Evolutionary conservation across 2,888 invertebrate species (phyloP).

Genomic region (Eilema depressum): DNA sequence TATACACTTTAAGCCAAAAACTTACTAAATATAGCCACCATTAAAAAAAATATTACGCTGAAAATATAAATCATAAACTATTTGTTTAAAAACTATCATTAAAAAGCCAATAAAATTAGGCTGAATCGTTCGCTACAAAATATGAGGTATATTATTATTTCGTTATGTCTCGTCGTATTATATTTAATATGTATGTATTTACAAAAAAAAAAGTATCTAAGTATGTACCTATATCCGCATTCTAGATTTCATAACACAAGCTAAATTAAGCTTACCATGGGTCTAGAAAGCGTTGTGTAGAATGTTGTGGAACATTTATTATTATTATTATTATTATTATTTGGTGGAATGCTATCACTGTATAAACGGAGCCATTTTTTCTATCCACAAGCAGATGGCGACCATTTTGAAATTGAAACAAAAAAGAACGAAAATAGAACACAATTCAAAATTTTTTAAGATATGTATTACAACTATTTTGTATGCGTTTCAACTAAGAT

Average conservation of each 20-base stretch:
- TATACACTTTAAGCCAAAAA: constrained; percentile 53
- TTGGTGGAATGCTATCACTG: constrained; percentile 66
- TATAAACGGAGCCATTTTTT: constrained; percentile 33
- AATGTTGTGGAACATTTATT: no score
- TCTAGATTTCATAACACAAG: no score
- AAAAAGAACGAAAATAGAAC: neutral
- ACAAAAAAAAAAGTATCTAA: no score
- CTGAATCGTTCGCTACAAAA: constrained; percentile 75
- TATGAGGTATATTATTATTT: constrained; percentile 81
- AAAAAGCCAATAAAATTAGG: constrained; percentile 69
- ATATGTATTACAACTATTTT: neutral
- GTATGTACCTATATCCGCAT: no score
- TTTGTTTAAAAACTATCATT: constrained; percentile 49
- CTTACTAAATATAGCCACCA: constrained; percentile 56
- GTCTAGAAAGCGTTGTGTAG: no score
- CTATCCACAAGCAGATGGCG: constrained; percentile 32
- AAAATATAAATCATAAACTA: constrained; percentile 55
- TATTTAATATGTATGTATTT: no score
- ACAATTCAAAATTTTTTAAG: neutral
- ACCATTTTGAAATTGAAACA: constrained; percentile 34
- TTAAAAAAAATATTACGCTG: constrained; percentile 48
- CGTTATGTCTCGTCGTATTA: constrained; percentile 47
- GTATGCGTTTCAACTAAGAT: neutral
- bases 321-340: no score
- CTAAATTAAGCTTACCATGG: no score